Evolutionary conservation across 2,113 vertebrate genomes (phyloP).

Genomic region (Origma solitaria): DNA sequence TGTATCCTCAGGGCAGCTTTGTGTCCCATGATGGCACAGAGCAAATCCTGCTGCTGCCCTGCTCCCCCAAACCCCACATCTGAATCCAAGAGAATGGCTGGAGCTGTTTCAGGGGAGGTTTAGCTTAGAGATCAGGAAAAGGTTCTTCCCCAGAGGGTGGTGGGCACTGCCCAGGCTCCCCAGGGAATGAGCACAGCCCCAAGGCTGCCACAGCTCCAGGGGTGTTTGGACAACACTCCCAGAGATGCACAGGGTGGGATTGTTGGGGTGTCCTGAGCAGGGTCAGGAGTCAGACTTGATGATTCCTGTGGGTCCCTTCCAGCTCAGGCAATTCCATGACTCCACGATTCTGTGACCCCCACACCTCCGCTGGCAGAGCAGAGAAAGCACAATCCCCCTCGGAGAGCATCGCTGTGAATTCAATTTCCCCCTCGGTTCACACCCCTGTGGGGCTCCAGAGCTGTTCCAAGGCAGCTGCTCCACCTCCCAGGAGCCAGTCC

Average conservation of each 20-base stretch:
- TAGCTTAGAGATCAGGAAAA: fast-evolving
- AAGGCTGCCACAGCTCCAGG: neutral
- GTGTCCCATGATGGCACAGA: neutral
- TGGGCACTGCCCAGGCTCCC: neutral
- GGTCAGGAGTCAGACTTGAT: fast-evolving
- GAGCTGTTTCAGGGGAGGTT: no score
- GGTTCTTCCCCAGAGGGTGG: neutral
- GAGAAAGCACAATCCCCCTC: fast-evolving
- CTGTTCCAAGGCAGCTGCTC: neutral
- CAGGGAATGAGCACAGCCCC: neutral
- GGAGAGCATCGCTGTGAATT: neutral
- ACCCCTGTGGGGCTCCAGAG: fast-evolving
- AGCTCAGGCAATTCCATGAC: neutral
- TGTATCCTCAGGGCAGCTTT: neutral
- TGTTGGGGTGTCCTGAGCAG: neutral
- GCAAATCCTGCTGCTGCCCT: neutral
- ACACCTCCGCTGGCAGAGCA: neutral
- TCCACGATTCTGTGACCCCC: neutral
- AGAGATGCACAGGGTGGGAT: neutral
- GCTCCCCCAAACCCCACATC: neutral
- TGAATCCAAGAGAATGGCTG: neutral
- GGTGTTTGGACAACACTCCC: fast-evolving
- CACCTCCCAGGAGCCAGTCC: neutral
- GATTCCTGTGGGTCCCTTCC: neutral
- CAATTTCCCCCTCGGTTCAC: fast-evolving